Evolutionary conservation across 1,140 invertebrate species (phyloP).

Genomic region (Ylistrum balloti): DNA sequence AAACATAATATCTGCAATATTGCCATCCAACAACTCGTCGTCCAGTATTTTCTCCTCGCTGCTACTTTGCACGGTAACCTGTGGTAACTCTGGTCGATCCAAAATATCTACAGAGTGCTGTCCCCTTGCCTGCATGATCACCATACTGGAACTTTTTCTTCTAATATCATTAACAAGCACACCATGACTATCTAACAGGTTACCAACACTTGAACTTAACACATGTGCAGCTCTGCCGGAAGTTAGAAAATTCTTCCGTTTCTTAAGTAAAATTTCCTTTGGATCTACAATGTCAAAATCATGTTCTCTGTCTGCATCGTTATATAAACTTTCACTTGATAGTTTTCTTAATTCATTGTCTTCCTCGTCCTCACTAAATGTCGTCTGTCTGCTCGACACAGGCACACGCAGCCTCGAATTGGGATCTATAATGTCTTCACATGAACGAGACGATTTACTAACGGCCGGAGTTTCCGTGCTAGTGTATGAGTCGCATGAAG

Average conservation of each 20-base stretch:
- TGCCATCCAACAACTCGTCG: conserved; percentile 68
- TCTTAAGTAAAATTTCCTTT: conserved; percentile 46
- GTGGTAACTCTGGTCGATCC: conserved; percentile 36
- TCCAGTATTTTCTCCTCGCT: conserved; percentile 60
- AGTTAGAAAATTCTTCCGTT: conserved; percentile 44
- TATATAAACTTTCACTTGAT: neutral
- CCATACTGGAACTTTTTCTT: conserved; percentile 53
- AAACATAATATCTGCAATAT: conserved; percentile 70
- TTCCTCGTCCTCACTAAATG: conserved; percentile 56
- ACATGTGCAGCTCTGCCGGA: conserved; percentile 38
- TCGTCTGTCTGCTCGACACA: conserved; percentile 48
- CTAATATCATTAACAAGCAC: neutral
- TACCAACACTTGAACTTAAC: conserved; percentile 54
- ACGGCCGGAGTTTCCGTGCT: conserved; percentile 47
- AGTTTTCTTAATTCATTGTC: conserved; percentile 43
- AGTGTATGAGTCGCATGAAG: conserved; percentile 51
- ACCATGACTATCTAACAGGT: conserved; percentile 14
- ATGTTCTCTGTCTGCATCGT: conserved; percentile 41
- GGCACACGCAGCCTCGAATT: conserved; percentile 49
- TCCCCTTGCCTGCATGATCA: conserved; percentile 42
- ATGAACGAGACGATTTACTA: conserved; percentile 45
- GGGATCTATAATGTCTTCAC: conserved; percentile 48
- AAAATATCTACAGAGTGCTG: conserved; percentile 36
- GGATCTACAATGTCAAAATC: conserved; percentile 45
- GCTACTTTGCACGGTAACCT: neutral